Evolutionary conservation across 2,888 invertebrate genomes (phyloP).

Genomic region (Trimorus sp.): DNA sequence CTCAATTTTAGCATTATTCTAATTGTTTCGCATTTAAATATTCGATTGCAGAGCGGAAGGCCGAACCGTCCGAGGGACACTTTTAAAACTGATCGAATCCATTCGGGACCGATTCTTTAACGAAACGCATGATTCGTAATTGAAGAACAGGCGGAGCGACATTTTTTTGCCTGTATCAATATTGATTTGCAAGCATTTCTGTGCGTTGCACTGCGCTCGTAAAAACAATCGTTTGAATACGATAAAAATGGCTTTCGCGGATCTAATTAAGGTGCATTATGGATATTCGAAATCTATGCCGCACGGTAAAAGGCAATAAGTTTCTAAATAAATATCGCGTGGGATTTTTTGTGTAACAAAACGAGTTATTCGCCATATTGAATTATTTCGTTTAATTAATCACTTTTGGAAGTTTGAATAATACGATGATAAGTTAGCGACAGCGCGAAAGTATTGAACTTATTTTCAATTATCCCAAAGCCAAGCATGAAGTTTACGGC

Average conservation of each 20-base stretch:
- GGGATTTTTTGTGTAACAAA: not conserved
- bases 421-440: conserved; percentile 41
- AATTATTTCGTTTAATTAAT: conserved; percentile 24
- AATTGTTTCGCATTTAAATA: conserved; percentile 41
- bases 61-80: not conserved
- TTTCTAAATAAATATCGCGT: not conserved
- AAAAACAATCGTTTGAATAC: no score
- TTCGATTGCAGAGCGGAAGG: conserved; percentile 9
- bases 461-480: conserved; percentile 49
- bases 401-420: conserved; percentile 27
- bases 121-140: not conserved
- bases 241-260: no score
- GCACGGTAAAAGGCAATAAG: no score
- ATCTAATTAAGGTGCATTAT: no score
- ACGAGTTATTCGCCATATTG: not conserved
- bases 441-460: conserved; percentile 35
- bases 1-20: conserved; percentile 38
- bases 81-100: not conserved
- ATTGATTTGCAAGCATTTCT: no score
- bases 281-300: no score
- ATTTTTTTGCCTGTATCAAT: no score
- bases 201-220: no score
- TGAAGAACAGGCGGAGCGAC: not conserved
- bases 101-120: conserved; percentile 2
- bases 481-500: conserved; percentile 27